phyloP scores from a whole-genome alignment of 1,140 invertebrate species.

The Magallana ariakensis region DNA sequence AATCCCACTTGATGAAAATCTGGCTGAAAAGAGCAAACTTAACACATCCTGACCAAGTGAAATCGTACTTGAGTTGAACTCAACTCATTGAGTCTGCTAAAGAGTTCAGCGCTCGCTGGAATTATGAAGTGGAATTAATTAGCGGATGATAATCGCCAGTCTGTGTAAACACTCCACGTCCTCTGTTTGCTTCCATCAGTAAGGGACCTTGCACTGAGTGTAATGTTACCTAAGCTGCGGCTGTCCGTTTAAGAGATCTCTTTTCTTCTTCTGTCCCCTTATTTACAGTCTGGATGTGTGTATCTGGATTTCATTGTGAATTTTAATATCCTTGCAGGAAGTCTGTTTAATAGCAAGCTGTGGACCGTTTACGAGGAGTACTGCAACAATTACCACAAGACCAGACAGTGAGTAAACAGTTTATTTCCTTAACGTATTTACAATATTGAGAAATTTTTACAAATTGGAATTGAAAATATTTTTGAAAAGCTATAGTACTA shows the following conservation, averaged over 20 bases:
- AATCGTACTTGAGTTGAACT: constrained; percentile 1
- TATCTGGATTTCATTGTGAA: not conserved
- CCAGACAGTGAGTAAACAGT: constrained; percentile 57
- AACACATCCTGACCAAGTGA: not conserved
- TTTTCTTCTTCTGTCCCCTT: not conserved
- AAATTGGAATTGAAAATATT: too few species aligned
- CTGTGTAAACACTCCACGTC: not conserved
- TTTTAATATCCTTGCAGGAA: constrained; percentile 54
- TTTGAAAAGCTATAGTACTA: too few species aligned
- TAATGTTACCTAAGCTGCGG: not conserved
- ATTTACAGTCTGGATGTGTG: not conserved
- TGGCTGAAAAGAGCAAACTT: not conserved
- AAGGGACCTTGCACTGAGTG: not conserved
- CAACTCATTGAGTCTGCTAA: not conserved
- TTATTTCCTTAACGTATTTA: too few species aligned
- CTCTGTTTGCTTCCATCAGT: not conserved
- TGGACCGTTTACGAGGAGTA: constrained; percentile 60
- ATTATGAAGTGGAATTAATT: constrained; percentile 25
- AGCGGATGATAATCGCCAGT: not conserved
- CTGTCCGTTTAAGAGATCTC: not conserved
- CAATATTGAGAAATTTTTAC: too few species aligned
- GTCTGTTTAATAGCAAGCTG: constrained; percentile 58
- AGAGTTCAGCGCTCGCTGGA: not conserved
- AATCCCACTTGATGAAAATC: not conserved
- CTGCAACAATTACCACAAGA: constrained; percentile 50